Conservation (phyloP, 2,888 invertebrate genomes). For the Thecocarcelia acutangulata region DNA sequence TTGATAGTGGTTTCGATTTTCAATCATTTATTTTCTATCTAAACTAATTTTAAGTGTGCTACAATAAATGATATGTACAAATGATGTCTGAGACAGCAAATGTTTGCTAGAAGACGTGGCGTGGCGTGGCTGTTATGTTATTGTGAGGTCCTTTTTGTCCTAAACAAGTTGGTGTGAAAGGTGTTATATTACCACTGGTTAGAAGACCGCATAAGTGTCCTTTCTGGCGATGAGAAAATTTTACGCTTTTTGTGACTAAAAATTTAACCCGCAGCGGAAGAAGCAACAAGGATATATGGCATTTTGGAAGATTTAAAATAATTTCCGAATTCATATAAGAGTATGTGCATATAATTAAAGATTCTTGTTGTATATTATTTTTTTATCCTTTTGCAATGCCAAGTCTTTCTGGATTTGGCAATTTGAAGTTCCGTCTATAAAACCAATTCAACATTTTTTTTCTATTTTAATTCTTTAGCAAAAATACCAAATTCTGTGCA, state of each 20-base stretch:
- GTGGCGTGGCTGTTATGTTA: slow-evolving; percentile 6
- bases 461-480: slow-evolving; percentile 17
- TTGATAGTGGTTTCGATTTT: slow-evolving; percentile 45
- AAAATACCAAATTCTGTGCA: neutral
- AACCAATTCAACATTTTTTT: too few relatives aligned
- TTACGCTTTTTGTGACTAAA: neutral
- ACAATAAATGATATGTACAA: too few relatives aligned
- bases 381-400: slow-evolving; percentile 23
- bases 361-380: slow-evolving; percentile 12
- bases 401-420: neutral
- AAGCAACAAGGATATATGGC: slow-evolving; percentile 52
- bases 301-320: slow-evolving; percentile 31
- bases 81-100: slow-evolving; percentile 34
- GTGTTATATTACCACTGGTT: slow-evolving; percentile 60
- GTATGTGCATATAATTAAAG: too few relatives aligned
- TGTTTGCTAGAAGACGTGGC: slow-evolving; percentile 6
- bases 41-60: neutral
- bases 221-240: slow-evolving; percentile 22
- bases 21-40: slow-evolving; percentile 33
- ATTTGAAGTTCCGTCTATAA: slow-evolving; percentile 38
- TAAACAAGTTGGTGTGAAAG: slow-evolving; percentile 28
- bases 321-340: slow-evolving; percentile 16
- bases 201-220: slow-evolving; percentile 64
- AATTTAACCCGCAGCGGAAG: slow-evolving; percentile 59
- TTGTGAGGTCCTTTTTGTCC: slow-evolving; percentile 31